phyloP scores from a whole-genome alignment of 2,888 invertebrate species.

The Automeris io region DNA sequence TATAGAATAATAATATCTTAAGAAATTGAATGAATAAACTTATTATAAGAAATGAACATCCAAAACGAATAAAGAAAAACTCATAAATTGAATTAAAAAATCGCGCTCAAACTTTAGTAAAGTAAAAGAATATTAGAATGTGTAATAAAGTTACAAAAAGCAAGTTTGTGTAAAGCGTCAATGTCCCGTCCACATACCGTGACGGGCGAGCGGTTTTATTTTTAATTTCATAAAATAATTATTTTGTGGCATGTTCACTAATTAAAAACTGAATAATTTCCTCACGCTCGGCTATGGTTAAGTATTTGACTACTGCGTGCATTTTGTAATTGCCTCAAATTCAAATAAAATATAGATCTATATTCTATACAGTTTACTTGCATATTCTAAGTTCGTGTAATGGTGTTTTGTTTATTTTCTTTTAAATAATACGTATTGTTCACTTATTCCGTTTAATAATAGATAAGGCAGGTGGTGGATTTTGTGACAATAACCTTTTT shows the following conservation, averaged over 20 bases:
- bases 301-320: slow-evolving; percentile 15
- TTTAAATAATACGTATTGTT: too few relatives aligned
- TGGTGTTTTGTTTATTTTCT: too few relatives aligned
- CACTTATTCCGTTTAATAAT: too few relatives aligned
- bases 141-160: slow-evolving; percentile 23
- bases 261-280: slow-evolving; percentile 51
- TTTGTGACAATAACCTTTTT: too few relatives aligned
- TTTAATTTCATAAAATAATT: slow-evolving; percentile 64
- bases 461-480: too few relatives aligned
- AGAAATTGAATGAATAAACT: too few relatives aligned
- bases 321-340: slow-evolving; percentile 6
- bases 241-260: slow-evolving; percentile 51
- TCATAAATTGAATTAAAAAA: too few relatives aligned
- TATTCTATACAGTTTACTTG: too few relatives aligned
- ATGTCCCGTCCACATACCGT: slow-evolving; percentile 50
- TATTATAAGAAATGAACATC: too few relatives aligned
- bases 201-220: slow-evolving; percentile 54
- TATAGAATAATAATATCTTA: too few relatives aligned
- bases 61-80: background rate
- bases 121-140: background rate
- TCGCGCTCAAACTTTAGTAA: background rate
- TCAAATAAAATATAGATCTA: too few relatives aligned
- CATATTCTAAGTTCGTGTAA: too few relatives aligned
- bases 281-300: slow-evolving; percentile 18
- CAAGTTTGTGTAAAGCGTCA: slow-evolving; percentile 36